Evolutionary conservation across 2,113 vertebrate genomes (phyloP).

Genomic region (Spermophilus dauricus): DNA sequence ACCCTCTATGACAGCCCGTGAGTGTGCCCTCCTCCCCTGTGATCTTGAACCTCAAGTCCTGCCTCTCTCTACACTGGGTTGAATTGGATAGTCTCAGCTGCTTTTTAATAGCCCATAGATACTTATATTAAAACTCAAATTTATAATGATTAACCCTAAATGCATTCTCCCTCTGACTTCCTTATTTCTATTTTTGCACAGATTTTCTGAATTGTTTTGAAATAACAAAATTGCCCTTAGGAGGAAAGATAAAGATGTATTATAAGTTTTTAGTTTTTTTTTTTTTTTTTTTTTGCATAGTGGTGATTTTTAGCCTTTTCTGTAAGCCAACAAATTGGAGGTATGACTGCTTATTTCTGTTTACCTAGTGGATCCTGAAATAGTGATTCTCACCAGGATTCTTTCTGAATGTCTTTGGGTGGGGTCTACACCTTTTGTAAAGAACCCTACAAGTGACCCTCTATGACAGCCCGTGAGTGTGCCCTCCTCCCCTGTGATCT

Average conservation of each 20-base stretch:
- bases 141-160: neutral
- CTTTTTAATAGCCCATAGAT: neutral
- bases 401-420: neutral
- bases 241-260: neutral
- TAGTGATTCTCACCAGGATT: neutral
- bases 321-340: neutral
- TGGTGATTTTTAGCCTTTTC: neutral
- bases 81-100: neutral
- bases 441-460: neutral
- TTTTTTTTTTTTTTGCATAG: no score
- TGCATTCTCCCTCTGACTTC: neutral
- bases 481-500: neutral
- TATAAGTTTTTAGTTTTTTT: conserved; percentile 18
- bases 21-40: neutral
- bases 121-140: neutral
- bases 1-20: neutral
- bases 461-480: neutral
- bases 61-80: neutral
- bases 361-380: neutral
- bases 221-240: neutral
- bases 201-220: neutral
- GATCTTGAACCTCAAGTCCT: neutral
- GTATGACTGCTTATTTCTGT: neutral
- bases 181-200: neutral
- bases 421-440: neutral